phyloP scores from a whole-genome alignment of 2,113 vertebrate species.

The Nannospalax galili region DNA sequence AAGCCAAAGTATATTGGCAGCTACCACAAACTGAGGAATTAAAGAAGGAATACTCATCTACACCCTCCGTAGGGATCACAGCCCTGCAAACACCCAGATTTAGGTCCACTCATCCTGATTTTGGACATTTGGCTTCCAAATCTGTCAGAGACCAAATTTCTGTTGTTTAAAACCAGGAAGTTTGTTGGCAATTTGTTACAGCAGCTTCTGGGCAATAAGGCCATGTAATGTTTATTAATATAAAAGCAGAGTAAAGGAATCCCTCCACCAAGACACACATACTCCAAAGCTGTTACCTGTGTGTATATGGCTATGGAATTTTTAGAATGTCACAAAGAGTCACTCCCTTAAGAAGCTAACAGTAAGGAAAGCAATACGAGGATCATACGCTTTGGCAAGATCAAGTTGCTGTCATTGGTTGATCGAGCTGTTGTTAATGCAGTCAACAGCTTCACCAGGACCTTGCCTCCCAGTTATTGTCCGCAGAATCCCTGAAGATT shows the following conservation, averaged over 20 bases:
- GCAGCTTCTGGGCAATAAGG: not conserved
- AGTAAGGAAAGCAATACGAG: too few species aligned
- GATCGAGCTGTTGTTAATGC: too few species aligned
- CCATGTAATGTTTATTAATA: not conserved
- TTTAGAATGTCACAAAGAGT: too few species aligned
- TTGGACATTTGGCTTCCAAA: too few species aligned
- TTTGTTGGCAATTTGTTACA: not conserved
- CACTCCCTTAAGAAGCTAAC: too few species aligned
- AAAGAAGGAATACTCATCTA: not conserved
- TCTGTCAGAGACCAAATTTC: too few species aligned
- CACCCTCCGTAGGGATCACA: accelerated
- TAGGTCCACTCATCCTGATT: not conserved
- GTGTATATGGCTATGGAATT: not conserved
- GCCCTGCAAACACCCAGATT: not conserved
- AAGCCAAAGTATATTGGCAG: not conserved
- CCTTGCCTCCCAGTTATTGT: not conserved
- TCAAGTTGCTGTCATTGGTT: too few species aligned
- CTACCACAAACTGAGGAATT: not conserved
- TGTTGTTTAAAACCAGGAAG: not conserved
- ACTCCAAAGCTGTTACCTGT: not conserved
- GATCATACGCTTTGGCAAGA: too few species aligned
- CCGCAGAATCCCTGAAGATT: not conserved
- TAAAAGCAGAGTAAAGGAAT: not conserved
- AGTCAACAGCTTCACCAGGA: too few species aligned
- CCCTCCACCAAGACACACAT: not conserved